phyloP scores from a whole-genome alignment of 2,113 vertebrate species.

The Myanophis thanlyinensis region DNA sequence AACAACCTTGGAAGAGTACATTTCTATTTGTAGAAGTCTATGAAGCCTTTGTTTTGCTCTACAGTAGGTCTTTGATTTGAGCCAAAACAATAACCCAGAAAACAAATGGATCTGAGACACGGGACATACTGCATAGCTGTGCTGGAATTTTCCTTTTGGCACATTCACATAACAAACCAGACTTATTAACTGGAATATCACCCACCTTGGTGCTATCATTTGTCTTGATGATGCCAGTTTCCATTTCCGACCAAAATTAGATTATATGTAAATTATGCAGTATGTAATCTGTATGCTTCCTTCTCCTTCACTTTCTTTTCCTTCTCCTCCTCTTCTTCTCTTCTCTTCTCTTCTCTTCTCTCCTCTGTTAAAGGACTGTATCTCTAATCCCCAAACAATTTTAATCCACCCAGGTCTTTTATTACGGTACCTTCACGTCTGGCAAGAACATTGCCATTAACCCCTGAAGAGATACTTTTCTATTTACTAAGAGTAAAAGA shows the following conservation, averaged over 20 bases:
- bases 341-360: not conserved
- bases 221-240: not conserved
- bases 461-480: not conserved
- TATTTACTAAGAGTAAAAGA: not conserved
- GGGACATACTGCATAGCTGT: not conserved
- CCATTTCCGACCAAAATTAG: not conserved
- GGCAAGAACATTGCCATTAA: slow-evolving; percentile 13
- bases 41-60: not conserved
- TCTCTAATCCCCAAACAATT: slow-evolving; percentile 22
- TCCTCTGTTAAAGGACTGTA: not conserved
- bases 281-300: not conserved
- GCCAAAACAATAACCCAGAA: not conserved
- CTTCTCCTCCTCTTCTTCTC: not conserved
- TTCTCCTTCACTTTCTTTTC: not conserved
- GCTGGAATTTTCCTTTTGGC: not conserved
- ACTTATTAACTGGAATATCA: not conserved
- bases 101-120: not conserved
- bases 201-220: slow-evolving; percentile 1
- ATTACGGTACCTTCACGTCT: slow-evolving; percentile 10
- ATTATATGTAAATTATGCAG: not conserved
- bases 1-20: not conserved
- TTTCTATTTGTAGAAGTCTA: not conserved
- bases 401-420: slow-evolving; percentile 29
- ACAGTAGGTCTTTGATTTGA: not conserved
- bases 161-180: not conserved